Evolutionary conservation across 2,888 invertebrate species (phyloP).

Genomic region (Mycalesis mineus): DNA sequence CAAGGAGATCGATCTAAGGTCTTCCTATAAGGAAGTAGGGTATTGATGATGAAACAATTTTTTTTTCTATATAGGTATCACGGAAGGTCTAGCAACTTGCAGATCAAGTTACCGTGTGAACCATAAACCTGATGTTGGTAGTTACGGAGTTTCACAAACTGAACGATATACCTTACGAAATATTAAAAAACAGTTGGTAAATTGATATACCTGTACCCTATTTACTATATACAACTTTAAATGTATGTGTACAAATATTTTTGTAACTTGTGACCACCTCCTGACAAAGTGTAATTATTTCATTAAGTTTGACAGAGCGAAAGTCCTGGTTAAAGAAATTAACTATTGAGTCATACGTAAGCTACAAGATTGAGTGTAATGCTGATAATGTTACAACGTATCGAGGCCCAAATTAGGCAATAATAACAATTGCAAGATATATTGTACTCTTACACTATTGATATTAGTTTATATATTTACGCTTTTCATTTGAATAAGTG

Average conservation of each 20-base stretch:
- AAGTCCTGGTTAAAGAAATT: conserved; percentile 12
- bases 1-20: too few species aligned
- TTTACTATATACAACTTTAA: neutral
- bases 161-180: neutral
- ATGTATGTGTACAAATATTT: neutral
- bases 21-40: too few species aligned
- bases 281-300: neutral
- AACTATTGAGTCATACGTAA: conserved; percentile 3
- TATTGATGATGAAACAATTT: too few species aligned
- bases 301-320: conserved; percentile 14
- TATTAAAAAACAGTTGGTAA: neutral
- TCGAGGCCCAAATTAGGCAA: conserved; percentile 6
- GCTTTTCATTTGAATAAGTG: too few species aligned
- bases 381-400: neutral
- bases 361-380: neutral
- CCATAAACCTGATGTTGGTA: too few species aligned
- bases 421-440: conserved; percentile 1
- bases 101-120: too few species aligned
- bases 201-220: neutral
- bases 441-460: too few species aligned
- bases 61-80: too few species aligned
- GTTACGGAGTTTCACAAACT: too few species aligned
- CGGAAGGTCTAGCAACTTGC: too few species aligned
- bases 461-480: too few species aligned
- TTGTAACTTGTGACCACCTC: neutral